phyloP scores from a whole-genome alignment of 1,140 invertebrate species.

The Geopemphigus sp. region DNA sequence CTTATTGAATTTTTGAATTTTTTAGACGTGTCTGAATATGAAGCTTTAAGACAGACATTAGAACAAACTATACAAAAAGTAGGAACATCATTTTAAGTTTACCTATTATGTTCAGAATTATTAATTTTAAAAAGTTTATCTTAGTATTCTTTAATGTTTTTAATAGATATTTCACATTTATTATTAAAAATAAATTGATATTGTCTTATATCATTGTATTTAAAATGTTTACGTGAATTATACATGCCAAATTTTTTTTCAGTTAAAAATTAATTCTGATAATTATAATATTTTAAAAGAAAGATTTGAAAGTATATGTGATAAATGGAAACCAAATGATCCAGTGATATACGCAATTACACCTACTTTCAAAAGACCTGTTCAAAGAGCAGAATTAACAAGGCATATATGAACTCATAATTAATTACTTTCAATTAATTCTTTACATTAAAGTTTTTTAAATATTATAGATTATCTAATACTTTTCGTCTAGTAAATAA shows the following conservation, averaged over 20 bases:
- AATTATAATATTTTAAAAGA: constrained; percentile 51
- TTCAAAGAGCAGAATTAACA: constrained; percentile 94
- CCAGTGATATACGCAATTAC: constrained; percentile 82
- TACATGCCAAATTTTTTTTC: neutral
- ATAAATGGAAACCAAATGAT: constrained; percentile 53
- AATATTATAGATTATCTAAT: constrained; percentile 71
- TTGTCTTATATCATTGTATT: no score
- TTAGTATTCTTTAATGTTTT: neutral
- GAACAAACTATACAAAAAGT: constrained; percentile 24
- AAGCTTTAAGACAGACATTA: constrained; percentile 31
- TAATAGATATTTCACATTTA: no score
- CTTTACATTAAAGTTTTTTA: neutral
- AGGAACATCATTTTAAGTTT: neutral
- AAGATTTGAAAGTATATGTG: constrained; percentile 52
- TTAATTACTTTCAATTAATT: neutral
- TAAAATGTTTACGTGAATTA: neutral
- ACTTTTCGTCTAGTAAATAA: constrained; percentile 84
- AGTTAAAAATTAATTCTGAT: constrained; percentile 32
- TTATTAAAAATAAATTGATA: no score
- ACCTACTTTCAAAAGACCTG: constrained; percentile 83
- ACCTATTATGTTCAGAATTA: neutral
- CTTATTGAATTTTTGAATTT: neutral
- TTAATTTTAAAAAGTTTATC: neutral
- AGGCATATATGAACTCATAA: constrained; percentile 58
- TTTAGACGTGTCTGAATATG: constrained; percentile 17